Conservation (phyloP, 2,888 invertebrate species). For the Clostera curtula region DNA sequence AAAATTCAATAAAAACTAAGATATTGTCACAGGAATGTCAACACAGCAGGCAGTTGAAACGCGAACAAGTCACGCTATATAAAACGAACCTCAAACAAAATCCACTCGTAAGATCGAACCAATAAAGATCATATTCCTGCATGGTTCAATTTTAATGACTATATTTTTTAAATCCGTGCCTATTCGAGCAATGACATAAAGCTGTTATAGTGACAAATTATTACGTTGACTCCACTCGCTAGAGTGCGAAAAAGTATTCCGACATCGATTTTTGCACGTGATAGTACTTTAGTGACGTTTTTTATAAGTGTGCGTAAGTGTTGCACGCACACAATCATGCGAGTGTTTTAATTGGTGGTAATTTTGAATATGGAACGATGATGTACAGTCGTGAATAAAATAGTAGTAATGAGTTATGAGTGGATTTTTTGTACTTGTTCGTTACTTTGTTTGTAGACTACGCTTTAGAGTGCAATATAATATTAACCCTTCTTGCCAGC, state of each 20-base stretch:
- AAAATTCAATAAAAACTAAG: slow-evolving; percentile 20
- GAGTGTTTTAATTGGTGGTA: neutral
- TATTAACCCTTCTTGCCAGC: too few species aligned
- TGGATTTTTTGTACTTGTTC: too few species aligned
- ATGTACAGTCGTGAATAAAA: neutral
- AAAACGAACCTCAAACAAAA: slow-evolving; percentile 2
- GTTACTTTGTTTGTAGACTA: too few species aligned
- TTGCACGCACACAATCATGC: neutral
- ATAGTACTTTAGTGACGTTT: slow-evolving; percentile 3
- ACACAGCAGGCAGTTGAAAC: slow-evolving; percentile 20
- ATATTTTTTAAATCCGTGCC: slow-evolving; percentile 3
- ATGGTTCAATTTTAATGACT: neutral
- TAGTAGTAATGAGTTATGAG: too few species aligned
- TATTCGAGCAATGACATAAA: slow-evolving; percentile 15
- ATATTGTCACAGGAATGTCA: slow-evolving; percentile 27
- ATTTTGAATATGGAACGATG: neutral
- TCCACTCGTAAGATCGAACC: neutral
- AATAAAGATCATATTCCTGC: slow-evolving; percentile 4
- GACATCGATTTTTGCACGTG: slow-evolving; percentile 6
- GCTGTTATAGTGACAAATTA: slow-evolving; percentile 21
- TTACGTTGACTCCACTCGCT: slow-evolving; percentile 7
- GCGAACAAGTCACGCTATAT: slow-evolving; percentile 28
- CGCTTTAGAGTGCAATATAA: too few species aligned
- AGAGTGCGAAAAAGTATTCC: slow-evolving; percentile 7
- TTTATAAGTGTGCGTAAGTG: too few species aligned